Conservation (phyloP, 2,797 vertebrate species). For the Gymnothorax reevesii region DNA sequence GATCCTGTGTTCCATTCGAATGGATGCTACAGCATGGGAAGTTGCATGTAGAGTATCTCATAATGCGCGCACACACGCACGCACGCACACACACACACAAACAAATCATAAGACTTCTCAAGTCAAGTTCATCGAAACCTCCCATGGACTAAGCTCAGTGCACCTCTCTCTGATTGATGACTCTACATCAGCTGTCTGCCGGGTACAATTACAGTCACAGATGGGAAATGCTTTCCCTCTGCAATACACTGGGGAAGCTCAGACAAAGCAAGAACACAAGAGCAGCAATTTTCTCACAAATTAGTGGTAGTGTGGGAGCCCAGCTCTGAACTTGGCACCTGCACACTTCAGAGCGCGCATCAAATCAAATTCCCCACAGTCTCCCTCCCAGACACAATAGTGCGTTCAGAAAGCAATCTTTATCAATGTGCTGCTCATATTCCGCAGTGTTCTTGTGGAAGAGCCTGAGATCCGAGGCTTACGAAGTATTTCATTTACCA, state of each 20-base stretch:
- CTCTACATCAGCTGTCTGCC: slow-evolving; percentile 19
- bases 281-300: slow-evolving; percentile 23
- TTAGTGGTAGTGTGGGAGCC: slow-evolving; percentile 10
- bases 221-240: slow-evolving; percentile 9
- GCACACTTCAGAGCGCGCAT: slow-evolving; percentile 11
- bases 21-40: not conserved
- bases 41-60: not conserved
- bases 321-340: slow-evolving; percentile 8
- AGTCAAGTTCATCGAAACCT: slow-evolving; percentile 7
- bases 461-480: not conserved
- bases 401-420: not conserved
- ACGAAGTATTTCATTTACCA: not conserved
- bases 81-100: too few species aligned
- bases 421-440: slow-evolving; percentile 12
- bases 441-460: not conserved
- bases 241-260: slow-evolving; percentile 17
- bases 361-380: slow-evolving; percentile 10
- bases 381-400: slow-evolving; percentile 8
- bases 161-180: slow-evolving; percentile 27
- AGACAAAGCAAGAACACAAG: slow-evolving; percentile 1
- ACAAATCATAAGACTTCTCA: too few species aligned
- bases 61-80: too few species aligned
- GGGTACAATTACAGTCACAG: slow-evolving; percentile 33
- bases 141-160: not conserved
- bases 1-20: not conserved